These are phyloP conservation scores for Condylura cristata DNA, from an alignment of 2,113 vertebrate genomes.

Conservation along the genomic window DNA sequence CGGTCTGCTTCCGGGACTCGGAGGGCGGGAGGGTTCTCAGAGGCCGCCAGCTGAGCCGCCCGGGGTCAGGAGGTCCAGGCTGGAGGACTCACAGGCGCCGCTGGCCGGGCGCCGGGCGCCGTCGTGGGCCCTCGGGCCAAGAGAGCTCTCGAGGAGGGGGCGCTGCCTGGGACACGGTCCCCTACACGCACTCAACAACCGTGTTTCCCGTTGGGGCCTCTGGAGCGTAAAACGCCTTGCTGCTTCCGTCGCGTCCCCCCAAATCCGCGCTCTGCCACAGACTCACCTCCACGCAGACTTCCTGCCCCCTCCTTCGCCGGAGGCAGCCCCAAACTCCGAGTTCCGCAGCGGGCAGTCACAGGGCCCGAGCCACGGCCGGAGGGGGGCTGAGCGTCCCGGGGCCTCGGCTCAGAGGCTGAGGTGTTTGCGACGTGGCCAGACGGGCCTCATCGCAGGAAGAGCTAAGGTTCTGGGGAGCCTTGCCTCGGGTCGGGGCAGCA, in stretches of 20 bases:
- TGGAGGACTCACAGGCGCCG: no score
- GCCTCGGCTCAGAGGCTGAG: not conserved
- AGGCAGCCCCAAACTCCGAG: no score
- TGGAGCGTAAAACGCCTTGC: not conserved
- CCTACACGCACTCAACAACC: not conserved
- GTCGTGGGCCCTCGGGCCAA: no score
- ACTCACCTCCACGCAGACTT: not conserved
- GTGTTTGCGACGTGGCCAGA: not conserved
- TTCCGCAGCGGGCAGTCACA: not conserved
- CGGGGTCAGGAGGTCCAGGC: no score
- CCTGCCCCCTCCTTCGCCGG: not conserved
- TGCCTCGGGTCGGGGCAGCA: not conserved
- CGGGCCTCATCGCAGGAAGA: not conserved
- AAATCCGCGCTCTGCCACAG: not conserved
- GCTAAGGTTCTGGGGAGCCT: not conserved
- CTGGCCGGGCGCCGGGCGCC: no score
- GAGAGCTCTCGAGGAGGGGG: not conserved
- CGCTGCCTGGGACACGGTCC: not conserved
- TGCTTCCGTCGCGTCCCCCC: not conserved
- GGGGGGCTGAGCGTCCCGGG: not conserved
- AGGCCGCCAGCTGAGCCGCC: no score
- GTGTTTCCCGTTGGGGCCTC: no score
- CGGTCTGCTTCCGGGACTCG: no score
- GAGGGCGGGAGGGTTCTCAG: no score
- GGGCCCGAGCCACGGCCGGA: accelerated